Percentiles rank a stretch among this genome's conserved stretches.
Conservation (phyloP, 1,140 invertebrate species). For the Mylabris phalerata region DNA sequence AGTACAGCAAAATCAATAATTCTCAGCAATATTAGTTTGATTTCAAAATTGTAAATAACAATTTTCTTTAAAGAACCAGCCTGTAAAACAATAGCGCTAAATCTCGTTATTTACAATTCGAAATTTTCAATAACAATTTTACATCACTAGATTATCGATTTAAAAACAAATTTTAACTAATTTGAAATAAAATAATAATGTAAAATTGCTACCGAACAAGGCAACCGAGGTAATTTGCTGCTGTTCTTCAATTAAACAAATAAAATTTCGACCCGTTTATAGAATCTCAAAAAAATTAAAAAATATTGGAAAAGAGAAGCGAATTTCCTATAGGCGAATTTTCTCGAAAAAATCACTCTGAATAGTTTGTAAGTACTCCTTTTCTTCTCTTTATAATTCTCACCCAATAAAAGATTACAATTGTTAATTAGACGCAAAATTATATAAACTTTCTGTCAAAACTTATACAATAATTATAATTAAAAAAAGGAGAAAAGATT, state of each 20-base stretch:
- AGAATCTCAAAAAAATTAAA: not conserved
- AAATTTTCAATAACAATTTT: constrained; percentile 25
- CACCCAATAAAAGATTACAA: not conserved
- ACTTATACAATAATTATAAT: constrained; percentile 16
- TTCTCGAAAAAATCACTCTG: constrained; percentile 22
- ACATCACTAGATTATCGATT: constrained; percentile 5
- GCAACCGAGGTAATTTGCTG: not conserved
- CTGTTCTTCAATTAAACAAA: not conserved
- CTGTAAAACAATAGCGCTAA: not conserved
- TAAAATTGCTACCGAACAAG: not conserved
- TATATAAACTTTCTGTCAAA: too few species aligned
- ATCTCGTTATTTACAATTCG: not conserved
- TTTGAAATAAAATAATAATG: not conserved
- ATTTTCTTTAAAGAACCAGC: not conserved
- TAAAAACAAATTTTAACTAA: not conserved
- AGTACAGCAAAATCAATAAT: constrained; percentile 9
- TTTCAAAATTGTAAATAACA: not conserved
- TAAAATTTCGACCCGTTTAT: not conserved
- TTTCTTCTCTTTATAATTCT: not conserved
- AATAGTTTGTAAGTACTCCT: constrained; percentile 16
- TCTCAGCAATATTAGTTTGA: not conserved
- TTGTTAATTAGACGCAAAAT: not conserved
- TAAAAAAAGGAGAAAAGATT: constrained; percentile 2
- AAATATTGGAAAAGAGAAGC: not conserved
- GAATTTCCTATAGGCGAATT: not conserved